Evolutionary conservation across 2,113 vertebrate species (phyloP), one percentile per base, ranked within the genome.

Genomic region (Parotia lawesii): DNA sequence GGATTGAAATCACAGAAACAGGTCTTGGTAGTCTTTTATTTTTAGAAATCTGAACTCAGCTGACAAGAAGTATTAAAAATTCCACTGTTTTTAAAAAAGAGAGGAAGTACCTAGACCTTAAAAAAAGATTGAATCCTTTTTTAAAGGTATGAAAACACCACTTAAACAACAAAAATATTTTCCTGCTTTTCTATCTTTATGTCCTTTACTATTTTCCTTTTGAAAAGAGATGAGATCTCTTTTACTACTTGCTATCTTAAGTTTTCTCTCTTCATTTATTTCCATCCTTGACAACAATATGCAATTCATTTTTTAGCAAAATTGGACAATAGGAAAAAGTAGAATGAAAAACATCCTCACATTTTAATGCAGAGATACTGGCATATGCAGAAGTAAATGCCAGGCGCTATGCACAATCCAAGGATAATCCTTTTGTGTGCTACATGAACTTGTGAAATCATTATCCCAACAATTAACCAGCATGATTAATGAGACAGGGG

Each of bases 341-440:
- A 88, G 80, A 95, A 91, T 67, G 3, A 90, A 93, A 82, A 94
- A 31, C 25, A 54, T 70, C 78, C 70, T 94, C 28, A 20, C 57
- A 78, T 83, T 92, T 97, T 94, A 94, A 73, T 94, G 66, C 74
- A 87, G 38, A 47, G 48, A 37, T 33, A 31, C 27, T 91, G 78
- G 40, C 45, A 85, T 92, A 87, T 23, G 16, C 44, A 37, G 48
- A 76, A 58, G 37, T 56, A 66, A 51, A 95, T 91, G 75, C 84
- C 87, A 79, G 67, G 51, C 35, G 0, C n/a, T 44, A 17, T 17
- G 20, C 20, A 18, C 47, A 80, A 37, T 90, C 75, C 0, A 8
- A 85, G 79, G 82, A 94, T 80, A 96, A 95, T 93, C 79, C 75
- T 94, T 96, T 94, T 95, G 89, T 97, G 85, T 91, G 71, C 64